Percentiles rank a stretch among this genome's conserved stretches.
These are phyloP conservation scores for Mixornis gularis DNA, from an alignment of 2,113 vertebrate genomes.

Conservation along the genomic window DNA sequence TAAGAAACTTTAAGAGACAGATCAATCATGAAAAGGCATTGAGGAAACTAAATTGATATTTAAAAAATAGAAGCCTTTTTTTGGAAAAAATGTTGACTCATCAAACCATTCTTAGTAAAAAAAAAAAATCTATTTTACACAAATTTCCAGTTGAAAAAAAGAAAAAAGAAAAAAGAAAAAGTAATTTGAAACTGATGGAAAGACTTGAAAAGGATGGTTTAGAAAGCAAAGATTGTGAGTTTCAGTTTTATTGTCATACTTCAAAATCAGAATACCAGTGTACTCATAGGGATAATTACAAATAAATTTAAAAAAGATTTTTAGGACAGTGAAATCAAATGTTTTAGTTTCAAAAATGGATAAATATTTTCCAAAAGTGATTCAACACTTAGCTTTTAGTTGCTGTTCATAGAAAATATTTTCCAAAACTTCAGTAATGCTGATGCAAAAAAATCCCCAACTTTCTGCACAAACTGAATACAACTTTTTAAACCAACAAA, in stretches of 20 bases:
- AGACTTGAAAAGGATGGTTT: background rate
- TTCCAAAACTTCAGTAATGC: background rate
- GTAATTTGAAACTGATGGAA: background rate
- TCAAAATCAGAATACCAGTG: background rate
- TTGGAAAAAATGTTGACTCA: background rate
- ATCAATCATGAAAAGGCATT: background rate
- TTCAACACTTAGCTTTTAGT: background rate
- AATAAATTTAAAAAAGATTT: background rate
- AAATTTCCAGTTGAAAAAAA: background rate
- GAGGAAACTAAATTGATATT: background rate
- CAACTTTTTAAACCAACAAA: background rate
- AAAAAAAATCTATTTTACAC: background rate
- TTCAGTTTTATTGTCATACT: background rate
- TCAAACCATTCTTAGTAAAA: background rate
- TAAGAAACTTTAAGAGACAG: background rate
- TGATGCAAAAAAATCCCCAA: background rate
- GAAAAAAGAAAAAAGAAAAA: background rate
- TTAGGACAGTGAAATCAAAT: background rate
- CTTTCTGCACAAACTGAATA: background rate
- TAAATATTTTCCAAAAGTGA: background rate
- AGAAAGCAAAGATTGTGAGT: background rate
- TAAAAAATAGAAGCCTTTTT: background rate
- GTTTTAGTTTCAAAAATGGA: background rate
- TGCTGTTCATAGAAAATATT: background rate
- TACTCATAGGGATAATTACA: background rate